phyloP scores from a whole-genome alignment of 2,888 invertebrate species.

The Trachelus stipa region DNA sequence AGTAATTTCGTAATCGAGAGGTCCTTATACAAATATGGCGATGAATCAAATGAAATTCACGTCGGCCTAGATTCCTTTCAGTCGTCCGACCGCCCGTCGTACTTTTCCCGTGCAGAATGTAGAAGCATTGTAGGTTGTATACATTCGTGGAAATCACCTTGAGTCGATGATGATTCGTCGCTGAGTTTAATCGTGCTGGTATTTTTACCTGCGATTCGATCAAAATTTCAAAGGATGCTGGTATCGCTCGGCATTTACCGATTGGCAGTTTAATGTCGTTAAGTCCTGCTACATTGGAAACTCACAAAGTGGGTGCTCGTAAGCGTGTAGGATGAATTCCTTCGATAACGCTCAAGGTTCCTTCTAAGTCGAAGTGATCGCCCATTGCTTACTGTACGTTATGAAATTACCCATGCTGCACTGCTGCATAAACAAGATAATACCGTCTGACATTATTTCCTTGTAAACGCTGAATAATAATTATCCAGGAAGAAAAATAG shows the following conservation, averaged over 20 bases:
- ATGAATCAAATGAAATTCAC: conserved; percentile 12
- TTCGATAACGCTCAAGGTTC: conserved; percentile 27
- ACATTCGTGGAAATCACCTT: background rate
- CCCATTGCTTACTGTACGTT: conserved; percentile 5
- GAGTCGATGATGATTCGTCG: background rate
- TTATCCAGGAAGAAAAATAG: background rate
- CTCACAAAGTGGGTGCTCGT: conserved; percentile 10
- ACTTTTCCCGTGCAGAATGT: background rate
- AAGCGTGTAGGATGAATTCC: conserved; percentile 23
- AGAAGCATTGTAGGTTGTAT: background rate
- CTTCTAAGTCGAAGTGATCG: conserved; percentile 9
- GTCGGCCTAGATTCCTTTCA: conserved; percentile 20
- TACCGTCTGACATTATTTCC: background rate
- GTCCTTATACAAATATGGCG: conserved; percentile 19
- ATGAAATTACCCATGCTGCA: conserved; percentile 13
- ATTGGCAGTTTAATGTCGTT: background rate
- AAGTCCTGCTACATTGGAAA: background rate
- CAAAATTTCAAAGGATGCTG: background rate
- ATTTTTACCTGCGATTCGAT: background rate
- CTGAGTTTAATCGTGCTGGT: background rate
- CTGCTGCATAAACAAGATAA: background rate
- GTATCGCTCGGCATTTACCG: background rate
- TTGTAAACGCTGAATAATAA: background rate
- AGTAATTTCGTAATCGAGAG: background rate
- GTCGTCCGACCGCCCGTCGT: background rate